These are phyloP conservation scores for Sebastes minor DNA, from an alignment of 2,797 vertebrate species.

Conservation along the genomic window DNA sequence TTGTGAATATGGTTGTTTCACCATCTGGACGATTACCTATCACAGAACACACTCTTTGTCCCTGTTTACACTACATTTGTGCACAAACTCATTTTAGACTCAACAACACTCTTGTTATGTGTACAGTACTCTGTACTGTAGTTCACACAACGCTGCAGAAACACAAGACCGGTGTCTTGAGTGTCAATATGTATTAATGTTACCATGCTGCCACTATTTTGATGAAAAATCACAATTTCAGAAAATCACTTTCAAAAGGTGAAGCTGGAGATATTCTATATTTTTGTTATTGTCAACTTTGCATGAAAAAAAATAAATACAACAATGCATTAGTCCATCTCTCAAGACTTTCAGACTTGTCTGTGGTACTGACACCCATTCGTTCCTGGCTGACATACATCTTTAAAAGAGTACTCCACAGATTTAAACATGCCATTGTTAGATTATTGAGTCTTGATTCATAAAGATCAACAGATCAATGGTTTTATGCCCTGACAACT, in stretches of 20 bases:
- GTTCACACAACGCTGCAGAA: conserved; percentile 10
- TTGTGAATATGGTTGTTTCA: conserved; percentile 58
- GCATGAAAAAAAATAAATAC: background rate
- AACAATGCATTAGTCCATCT: background rate
- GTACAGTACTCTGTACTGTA: conserved; percentile 25
- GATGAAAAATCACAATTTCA: background rate
- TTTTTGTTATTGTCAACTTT: background rate
- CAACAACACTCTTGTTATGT: conserved; percentile 3
- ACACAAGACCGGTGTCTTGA: background rate
- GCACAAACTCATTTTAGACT: conserved; percentile 14
- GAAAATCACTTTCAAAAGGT: background rate
- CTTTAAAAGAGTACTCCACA: background rate
- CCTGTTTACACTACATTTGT: conserved; percentile 46
- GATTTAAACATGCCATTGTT: background rate
- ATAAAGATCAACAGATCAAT: too few relatives aligned
- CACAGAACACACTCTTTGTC: conserved; percentile 60
- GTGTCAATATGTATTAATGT: background rate
- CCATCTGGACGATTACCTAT: conserved; percentile 71
- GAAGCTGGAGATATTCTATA: background rate
- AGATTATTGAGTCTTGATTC: too few relatives aligned
- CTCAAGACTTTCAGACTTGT: background rate
- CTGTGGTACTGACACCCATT: background rate
- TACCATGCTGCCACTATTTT: background rate
- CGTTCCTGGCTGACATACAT: background rate
- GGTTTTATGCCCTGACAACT: too few relatives aligned